These are phyloP conservation scores for Campoletis raptor DNA, from an alignment of 2,888 invertebrate species.

Conservation along the genomic window DNA sequence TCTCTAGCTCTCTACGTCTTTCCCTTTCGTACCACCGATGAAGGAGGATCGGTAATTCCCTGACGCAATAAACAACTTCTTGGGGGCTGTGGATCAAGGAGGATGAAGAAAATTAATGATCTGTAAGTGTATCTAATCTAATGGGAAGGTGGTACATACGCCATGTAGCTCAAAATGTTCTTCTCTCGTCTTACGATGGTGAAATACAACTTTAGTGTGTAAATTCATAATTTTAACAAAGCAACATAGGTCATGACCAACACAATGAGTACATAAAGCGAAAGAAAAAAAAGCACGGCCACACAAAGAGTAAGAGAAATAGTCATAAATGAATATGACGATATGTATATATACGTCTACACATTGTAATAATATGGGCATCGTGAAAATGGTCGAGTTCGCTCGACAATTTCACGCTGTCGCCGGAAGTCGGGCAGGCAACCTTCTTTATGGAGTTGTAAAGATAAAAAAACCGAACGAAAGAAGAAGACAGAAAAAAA, in stretches of 20 bases:
- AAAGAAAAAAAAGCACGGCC: background rate
- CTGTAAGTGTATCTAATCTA: conserved; percentile 65
- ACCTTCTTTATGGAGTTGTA: conserved; percentile 64
- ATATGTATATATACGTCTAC: conserved; percentile 5
- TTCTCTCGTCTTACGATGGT: conserved; percentile 34
- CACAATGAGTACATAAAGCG: background rate
- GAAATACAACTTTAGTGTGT: conserved; percentile 22
- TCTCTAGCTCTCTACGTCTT: conserved; percentile 14
- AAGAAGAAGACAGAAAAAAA: conserved; percentile 32
- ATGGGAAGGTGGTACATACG: conserved; percentile 31
- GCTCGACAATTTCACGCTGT: conserved; percentile 67
- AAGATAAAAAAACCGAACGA: conserved; percentile 43
- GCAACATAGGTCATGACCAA: conserved; percentile 3
- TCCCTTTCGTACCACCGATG: conserved; percentile 27
- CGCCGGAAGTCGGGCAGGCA: conserved; percentile 64
- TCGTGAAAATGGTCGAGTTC: conserved; percentile 55
- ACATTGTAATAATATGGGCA: conserved; percentile 48
- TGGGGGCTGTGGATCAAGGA: conserved; percentile 47
- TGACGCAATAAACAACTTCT: conserved; percentile 69
- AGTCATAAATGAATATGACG: background rate
- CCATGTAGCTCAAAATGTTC: conserved; percentile 3
- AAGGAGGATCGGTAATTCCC: conserved; percentile 57
- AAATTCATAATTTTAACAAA: conserved; percentile 9
- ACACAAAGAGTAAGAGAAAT: background rate
- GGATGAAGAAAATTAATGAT: conserved; percentile 68